Evolutionary conservation across 2,888 invertebrate species (phyloP).

Genomic region (Incurvaria masculella): DNA sequence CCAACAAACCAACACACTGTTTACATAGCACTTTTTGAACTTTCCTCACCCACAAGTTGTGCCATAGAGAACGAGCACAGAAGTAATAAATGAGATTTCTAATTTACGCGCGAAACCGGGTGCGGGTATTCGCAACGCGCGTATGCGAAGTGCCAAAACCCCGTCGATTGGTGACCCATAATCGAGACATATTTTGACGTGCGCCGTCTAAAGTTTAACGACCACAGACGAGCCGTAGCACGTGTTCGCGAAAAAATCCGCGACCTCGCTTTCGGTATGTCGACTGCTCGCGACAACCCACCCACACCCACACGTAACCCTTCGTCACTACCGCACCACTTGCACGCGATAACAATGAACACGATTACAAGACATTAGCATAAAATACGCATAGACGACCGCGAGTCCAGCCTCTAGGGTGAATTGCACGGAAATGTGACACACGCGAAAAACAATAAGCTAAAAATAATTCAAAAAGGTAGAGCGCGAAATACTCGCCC

Average conservation of each 20-base stretch:
- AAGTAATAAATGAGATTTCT: too few species aligned
- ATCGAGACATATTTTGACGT: neutral
- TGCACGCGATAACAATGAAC: constrained; percentile 52
- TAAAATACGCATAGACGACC: constrained; percentile 44
- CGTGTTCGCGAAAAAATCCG: neutral
- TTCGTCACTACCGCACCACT: neutral
- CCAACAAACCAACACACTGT: neutral
- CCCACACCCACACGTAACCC: neutral
- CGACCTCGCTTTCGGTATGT: neutral
- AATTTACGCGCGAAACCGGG: neutral
- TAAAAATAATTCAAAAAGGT: constrained; percentile 19
- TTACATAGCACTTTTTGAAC: neutral
- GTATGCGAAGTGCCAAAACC: neutral
- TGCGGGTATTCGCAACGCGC: too few species aligned
- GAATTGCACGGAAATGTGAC: neutral
- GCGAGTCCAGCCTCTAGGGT: constrained; percentile 19
- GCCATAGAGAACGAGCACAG: too few species aligned
- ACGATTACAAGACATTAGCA: constrained; percentile 52
- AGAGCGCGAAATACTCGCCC: neutral
- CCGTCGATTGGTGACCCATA: neutral
- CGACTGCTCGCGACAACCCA: neutral
- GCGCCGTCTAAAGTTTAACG: neutral
- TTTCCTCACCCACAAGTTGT: neutral
- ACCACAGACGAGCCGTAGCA: neutral
- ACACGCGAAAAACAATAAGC: constrained; percentile 27